Conservation (phyloP, 2,113 vertebrate species). For the Macrotus californicus region DNA sequence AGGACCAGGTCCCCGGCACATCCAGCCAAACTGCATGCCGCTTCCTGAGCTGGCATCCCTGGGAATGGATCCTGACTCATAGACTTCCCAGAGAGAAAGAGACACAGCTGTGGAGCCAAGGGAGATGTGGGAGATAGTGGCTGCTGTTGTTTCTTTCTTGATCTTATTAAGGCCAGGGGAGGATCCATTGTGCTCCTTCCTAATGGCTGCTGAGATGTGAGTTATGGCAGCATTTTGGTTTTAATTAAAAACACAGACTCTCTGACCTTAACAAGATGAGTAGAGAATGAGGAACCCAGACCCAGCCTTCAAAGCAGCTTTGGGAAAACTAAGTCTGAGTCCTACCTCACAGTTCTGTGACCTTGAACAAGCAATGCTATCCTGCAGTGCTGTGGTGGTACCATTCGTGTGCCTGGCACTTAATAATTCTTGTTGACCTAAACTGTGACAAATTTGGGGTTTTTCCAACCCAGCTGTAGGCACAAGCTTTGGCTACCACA, state of each 20-base stretch:
- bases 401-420: not conserved
- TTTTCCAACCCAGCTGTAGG: constrained; percentile 21
- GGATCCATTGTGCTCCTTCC: not conserved
- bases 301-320: not conserved
- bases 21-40: not conserved
- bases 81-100: not conserved
- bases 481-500: not conserved
- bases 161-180: not conserved
- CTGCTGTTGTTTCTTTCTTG: not conserved
- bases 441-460: not conserved
- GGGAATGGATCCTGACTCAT: not conserved
- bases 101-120: not conserved
- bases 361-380: not conserved
- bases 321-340: not conserved
- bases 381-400: not conserved
- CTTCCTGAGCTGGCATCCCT: not conserved
- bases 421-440: not conserved
- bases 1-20: not conserved
- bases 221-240: not conserved
- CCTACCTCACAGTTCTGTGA: not conserved
- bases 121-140: not conserved
- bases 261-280: not conserved
- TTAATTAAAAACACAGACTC: constrained; percentile 35
- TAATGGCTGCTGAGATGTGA: not conserved
- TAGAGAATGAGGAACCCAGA: not conserved